Evolutionary conservation across 23 tunicate species (phyloP).

Genomic region (Oikopleura vanhoeffeni): DNA sequence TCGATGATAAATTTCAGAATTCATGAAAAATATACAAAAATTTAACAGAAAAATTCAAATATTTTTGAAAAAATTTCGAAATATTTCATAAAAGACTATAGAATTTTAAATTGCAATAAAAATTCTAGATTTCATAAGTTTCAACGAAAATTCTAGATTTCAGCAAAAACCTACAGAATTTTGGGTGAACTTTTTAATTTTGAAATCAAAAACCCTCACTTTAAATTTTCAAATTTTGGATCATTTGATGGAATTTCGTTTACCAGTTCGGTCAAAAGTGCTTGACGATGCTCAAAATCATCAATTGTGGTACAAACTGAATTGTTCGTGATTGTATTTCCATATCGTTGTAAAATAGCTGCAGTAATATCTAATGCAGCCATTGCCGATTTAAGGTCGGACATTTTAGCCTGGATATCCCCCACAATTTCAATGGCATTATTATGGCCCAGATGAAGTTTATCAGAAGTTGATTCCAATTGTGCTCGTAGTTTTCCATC

Average conservation of each 20-base stretch:
- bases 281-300: not conserved
- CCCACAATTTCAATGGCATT: not conserved
- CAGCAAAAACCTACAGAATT: too few relatives aligned
- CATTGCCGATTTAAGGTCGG: not conserved
- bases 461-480: not conserved
- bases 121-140: too few relatives aligned
- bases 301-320: not conserved
- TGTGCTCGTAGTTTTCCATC: not conserved
- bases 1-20: too few relatives aligned
- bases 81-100: too few relatives aligned
- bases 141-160: too few relatives aligned
- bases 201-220: too few relatives aligned
- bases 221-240: conserved; percentile 19
- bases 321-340: not conserved
- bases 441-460: not conserved
- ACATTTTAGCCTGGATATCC: not conserved
- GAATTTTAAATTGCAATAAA: too few relatives aligned
- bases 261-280: conserved; percentile 10
- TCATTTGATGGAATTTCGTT: conserved; percentile 24
- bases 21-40: too few relatives aligned
- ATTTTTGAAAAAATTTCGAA: too few relatives aligned
- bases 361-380: not conserved
- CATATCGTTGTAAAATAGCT: not conserved
- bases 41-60: too few relatives aligned
- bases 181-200: too few relatives aligned